phyloP scores from a whole-genome alignment of 2,888 invertebrate genomes.

The Pristionchus japonicus region DNA sequence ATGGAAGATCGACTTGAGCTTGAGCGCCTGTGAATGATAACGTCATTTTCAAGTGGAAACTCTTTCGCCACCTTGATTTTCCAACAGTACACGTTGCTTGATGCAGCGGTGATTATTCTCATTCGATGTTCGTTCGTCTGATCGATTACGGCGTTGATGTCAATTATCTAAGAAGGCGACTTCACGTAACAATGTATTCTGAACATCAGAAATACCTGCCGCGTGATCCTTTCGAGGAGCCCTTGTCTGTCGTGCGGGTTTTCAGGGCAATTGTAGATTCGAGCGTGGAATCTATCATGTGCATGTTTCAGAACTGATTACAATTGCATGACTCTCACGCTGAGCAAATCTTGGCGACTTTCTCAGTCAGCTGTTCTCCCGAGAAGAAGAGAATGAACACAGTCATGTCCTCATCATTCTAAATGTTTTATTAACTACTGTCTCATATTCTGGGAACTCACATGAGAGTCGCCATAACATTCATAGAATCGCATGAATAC shows the following conservation, averaged over 20 bases:
- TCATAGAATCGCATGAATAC: conserved; percentile 66
- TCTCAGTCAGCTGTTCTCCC: conserved; percentile 86
- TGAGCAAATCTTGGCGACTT: conserved; percentile 26
- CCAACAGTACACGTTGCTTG: conserved; percentile 98
- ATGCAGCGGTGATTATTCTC: conserved; percentile 94
- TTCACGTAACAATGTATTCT: background rate
- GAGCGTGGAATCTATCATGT: conserved; percentile 85
- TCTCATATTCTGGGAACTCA: conserved; percentile 52
- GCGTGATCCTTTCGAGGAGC: conserved; percentile 94
- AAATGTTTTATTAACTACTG: background rate
- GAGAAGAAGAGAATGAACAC: conserved; percentile 86
- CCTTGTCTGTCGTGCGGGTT: conserved; percentile 93
- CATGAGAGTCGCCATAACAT: conserved; percentile 49
- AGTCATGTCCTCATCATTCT: conserved; percentile 81
- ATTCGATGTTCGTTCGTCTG: conserved; percentile 98
- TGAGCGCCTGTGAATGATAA: conserved; percentile 84
- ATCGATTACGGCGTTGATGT: conserved; percentile 92
- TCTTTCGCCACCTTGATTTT: conserved; percentile 87
- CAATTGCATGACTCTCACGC: background rate
- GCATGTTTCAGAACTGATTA: background rate
- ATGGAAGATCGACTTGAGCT: conserved; percentile 98
- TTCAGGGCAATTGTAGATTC: conserved; percentile 92
- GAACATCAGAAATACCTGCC: conserved; percentile 78
- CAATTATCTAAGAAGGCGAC: conserved; percentile 87
- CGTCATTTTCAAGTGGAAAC: too few relatives aligned